Evolutionary conservation across 2,888 invertebrate species (phyloP).

Genomic region (Mythimna pallens): DNA sequence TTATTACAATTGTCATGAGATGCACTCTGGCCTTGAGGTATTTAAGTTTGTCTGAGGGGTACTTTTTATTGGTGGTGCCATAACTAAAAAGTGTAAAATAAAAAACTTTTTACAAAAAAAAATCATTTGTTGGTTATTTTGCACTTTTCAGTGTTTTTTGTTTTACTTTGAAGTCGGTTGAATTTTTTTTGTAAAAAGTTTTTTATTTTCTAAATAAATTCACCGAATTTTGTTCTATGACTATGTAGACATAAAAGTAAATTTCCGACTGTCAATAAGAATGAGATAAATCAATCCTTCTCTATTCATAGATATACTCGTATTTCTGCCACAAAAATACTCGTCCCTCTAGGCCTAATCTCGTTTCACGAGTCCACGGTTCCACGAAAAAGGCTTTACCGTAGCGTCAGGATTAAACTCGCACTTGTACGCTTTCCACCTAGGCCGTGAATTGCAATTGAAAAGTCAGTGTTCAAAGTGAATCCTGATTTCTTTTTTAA

Average conservation of each 20-base stretch:
- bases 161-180: too few relatives aligned
- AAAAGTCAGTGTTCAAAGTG: conserved; percentile 33
- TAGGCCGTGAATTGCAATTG: conserved; percentile 47
- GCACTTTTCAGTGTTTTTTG: too few relatives aligned
- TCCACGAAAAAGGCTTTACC: conserved; percentile 45
- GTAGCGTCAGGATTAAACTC: conserved; percentile 51
- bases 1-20: too few relatives aligned
- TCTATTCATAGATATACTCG: not conserved
- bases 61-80: too few relatives aligned
- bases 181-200: too few relatives aligned
- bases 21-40: too few relatives aligned
- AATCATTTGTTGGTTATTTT: too few relatives aligned
- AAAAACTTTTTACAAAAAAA: too few relatives aligned
- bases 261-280: not conserved
- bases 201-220: not conserved
- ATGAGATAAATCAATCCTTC: not conserved
- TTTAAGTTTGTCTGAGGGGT: too few relatives aligned
- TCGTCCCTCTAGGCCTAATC: conserved; percentile 35
- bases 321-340: conserved; percentile 5
- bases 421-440: conserved; percentile 29
- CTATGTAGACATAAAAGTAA: not conserved
- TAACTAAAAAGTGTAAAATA: too few relatives aligned
- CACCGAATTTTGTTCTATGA: not conserved
- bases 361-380: conserved; percentile 50
- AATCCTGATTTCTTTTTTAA: conserved; percentile 27